These are phyloP conservation scores for Drosophila albomicans DNA, from an alignment of 1,140 invertebrate genomes.

Conservation along the genomic window DNA sequence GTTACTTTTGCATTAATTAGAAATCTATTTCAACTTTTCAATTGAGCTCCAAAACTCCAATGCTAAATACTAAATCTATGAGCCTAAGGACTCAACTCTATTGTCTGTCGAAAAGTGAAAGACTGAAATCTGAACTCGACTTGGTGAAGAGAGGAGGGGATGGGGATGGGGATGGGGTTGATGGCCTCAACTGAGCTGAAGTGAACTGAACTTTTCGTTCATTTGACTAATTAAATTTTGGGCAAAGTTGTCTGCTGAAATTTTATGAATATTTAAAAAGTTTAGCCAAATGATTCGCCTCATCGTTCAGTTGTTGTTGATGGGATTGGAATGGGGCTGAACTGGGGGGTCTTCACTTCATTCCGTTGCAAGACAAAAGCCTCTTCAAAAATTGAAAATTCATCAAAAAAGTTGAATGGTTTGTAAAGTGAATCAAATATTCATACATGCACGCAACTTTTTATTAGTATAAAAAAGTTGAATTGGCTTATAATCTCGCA, in stretches of 20 bases:
- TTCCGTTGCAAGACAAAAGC: constrained; percentile 63
- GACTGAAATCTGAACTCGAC: constrained; percentile 2
- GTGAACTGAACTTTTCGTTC: constrained; percentile 63
- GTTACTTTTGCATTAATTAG: constrained; percentile 68
- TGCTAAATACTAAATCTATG: constrained; percentile 49
- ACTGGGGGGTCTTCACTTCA: background rate
- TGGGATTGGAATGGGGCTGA: background rate
- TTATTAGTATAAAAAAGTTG: constrained; percentile 71
- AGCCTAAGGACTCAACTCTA: constrained; percentile 23
- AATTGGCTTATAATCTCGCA: constrained; percentile 67
- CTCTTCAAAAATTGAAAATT: constrained; percentile 78
- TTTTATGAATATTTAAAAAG: constrained; percentile 82
- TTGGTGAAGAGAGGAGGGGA: background rate
- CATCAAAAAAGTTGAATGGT: constrained; percentile 79
- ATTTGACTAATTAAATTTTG: constrained; percentile 79
- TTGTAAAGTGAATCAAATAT: constrained; percentile 79
- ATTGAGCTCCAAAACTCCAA: constrained; percentile 19
- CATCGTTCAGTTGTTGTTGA: constrained; percentile 19
- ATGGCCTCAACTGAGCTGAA: constrained; percentile 36
- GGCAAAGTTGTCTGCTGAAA: constrained; percentile 71
- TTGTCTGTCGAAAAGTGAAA: constrained; percentile 26
- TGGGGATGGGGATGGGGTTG: no score
- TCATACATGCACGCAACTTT: constrained; percentile 74
- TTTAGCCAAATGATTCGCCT: constrained; percentile 66
- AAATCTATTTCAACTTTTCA: constrained; percentile 69